Evolutionary conservation across 2,797 vertebrate genomes (phyloP).

Genomic region (Squalus acanthias): DNA sequence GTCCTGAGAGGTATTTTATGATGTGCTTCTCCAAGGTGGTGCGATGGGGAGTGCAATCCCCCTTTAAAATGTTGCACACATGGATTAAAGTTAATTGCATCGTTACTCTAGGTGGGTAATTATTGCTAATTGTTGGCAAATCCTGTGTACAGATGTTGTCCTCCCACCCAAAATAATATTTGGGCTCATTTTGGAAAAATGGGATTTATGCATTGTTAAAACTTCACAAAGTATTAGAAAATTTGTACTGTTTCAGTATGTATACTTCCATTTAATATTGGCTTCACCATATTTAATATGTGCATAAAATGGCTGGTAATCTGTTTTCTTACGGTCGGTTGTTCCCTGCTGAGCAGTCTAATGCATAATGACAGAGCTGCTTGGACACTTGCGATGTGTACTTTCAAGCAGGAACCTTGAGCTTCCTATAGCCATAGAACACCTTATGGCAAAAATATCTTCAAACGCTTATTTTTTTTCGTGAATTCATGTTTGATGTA

Average conservation of each 20-base stretch:
- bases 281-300: neutral
- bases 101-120: neutral
- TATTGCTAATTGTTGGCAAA: neutral
- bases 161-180: neutral
- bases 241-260: neutral
- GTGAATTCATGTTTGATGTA: constrained; percentile 94
- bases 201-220: neutral
- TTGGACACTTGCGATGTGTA: neutral
- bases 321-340: neutral
- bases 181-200: neutral
- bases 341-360: neutral
- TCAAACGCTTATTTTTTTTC: constrained; percentile 52
- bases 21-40: neutral
- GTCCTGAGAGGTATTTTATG: neutral
- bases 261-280: no score
- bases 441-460: neutral
- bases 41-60: neutral
- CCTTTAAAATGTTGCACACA: neutral
- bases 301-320: neutral
- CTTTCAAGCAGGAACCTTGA: neutral
- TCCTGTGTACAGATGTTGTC: neutral
- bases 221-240: neutral
- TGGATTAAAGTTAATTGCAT: neutral
- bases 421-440: neutral
- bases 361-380: neutral